Conservation (phyloP, 2,888 invertebrate genomes). For the Meteorus colon region DNA sequence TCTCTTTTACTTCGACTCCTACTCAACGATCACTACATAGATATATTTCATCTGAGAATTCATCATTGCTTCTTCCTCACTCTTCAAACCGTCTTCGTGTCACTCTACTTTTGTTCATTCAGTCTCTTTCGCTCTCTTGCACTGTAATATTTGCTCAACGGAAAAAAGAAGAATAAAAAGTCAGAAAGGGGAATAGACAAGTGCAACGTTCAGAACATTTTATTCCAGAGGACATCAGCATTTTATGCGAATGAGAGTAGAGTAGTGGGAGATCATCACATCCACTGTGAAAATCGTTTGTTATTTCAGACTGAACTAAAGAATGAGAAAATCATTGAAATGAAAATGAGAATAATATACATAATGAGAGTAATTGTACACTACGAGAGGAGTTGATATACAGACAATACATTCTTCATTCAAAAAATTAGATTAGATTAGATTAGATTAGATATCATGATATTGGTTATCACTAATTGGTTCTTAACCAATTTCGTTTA, state of each 20-base stretch:
- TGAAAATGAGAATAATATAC: slow-evolving; percentile 2
- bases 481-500: too few relatives aligned
- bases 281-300: slow-evolving; percentile 38
- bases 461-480: too few relatives aligned
- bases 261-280: slow-evolving; percentile 32
- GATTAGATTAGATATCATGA: too few relatives aligned
- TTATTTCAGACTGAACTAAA: slow-evolving; percentile 54
- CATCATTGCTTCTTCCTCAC: slow-evolving; percentile 41
- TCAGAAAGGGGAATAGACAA: slow-evolving; percentile 48
- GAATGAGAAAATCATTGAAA: slow-evolving; percentile 21
- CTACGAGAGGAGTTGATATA: too few relatives aligned
- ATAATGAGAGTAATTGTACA: not conserved
- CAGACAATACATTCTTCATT: too few relatives aligned
- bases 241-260: slow-evolving; percentile 41
- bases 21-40: slow-evolving; percentile 28
- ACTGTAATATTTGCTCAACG: slow-evolving; percentile 62
- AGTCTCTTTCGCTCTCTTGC: slow-evolving; percentile 44
- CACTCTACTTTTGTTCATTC: slow-evolving; percentile 48
- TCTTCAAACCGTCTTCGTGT: slow-evolving; percentile 45
- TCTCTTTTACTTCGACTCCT: slow-evolving; percentile 5
- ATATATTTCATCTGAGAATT: slow-evolving; percentile 32
- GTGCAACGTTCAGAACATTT: slow-evolving; percentile 46
- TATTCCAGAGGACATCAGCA: slow-evolving; percentile 51
- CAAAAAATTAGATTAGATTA: too few relatives aligned
- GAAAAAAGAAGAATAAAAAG: not conserved